Evolutionary conservation across 1,140 invertebrate species (phyloP).

Genomic region (Rhagoletis pomonella): DNA sequence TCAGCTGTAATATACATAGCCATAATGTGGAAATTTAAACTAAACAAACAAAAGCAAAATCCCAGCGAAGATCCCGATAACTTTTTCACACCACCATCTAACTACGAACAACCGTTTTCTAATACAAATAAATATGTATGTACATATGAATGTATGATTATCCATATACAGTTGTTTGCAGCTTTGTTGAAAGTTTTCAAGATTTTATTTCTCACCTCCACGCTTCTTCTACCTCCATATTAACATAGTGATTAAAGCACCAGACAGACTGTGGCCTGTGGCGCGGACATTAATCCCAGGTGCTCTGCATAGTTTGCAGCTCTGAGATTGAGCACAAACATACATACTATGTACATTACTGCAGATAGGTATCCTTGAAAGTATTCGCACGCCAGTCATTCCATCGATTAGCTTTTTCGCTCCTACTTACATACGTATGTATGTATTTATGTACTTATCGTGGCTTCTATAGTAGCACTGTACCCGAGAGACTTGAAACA

Average conservation of each 20-base stretch:
- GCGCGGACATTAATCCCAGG: background rate
- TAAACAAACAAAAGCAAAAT: constrained; percentile 30
- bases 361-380: background rate
- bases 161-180: background rate
- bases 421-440: too few relatives aligned
- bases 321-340: background rate
- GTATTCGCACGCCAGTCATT: constrained; percentile 11
- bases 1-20: background rate
- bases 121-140: constrained; percentile 18
- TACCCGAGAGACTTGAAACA: too few relatives aligned
- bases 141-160: background rate
- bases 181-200: background rate
- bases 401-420: background rate
- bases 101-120: background rate
- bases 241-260: too few relatives aligned
- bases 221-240: background rate
- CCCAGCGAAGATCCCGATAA: background rate
- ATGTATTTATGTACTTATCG: too few relatives aligned
- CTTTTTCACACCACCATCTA: background rate
- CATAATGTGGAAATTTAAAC: constrained; percentile 25
- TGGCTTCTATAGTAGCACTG: too few relatives aligned
- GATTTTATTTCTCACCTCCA: background rate
- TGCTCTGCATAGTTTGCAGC: background rate
- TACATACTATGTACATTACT: background rate
- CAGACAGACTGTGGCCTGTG: background rate